phyloP scores from a whole-genome alignment of 2,797 vertebrate genomes.

The Leptodactylus fallax region DNA sequence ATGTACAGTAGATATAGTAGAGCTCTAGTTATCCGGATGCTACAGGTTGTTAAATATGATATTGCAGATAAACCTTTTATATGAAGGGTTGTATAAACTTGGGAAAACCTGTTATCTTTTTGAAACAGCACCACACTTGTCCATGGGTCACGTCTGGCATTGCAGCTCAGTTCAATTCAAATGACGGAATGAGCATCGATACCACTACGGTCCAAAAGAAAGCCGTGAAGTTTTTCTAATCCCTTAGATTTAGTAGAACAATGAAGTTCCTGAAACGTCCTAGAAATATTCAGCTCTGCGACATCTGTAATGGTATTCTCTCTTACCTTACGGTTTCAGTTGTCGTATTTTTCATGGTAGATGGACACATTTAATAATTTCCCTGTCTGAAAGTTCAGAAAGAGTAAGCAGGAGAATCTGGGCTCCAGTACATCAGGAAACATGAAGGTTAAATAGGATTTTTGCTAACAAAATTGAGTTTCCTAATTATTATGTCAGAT shows the following conservation, averaged over 20 bases:
- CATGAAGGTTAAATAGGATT: background rate
- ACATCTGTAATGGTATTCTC: background rate
- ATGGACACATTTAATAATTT: conserved; percentile 16
- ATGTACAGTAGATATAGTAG: too few relatives aligned
- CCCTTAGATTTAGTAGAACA: background rate
- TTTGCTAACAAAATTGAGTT: background rate
- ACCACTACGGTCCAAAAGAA: too few relatives aligned
- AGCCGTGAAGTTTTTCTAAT: too few relatives aligned
- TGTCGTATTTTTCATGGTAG: background rate
- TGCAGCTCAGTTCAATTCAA: too few relatives aligned
- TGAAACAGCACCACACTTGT: too few relatives aligned
- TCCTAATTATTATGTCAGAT: conserved; percentile 39
- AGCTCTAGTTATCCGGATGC: too few relatives aligned
- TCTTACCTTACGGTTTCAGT: background rate
- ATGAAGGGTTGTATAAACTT: too few relatives aligned
- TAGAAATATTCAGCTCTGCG: background rate
- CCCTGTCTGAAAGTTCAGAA: background rate
- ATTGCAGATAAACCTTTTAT: too few relatives aligned
- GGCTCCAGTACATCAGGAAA: background rate
- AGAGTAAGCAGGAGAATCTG: background rate
- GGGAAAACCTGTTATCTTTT: too few relatives aligned
- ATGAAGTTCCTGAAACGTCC: background rate
- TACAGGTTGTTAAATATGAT: too few relatives aligned
- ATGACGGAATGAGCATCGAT: too few relatives aligned
- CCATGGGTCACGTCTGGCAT: background rate